phyloP scores from a whole-genome alignment of 2,113 vertebrate species.

The Phoenicopterus ruber region DNA sequence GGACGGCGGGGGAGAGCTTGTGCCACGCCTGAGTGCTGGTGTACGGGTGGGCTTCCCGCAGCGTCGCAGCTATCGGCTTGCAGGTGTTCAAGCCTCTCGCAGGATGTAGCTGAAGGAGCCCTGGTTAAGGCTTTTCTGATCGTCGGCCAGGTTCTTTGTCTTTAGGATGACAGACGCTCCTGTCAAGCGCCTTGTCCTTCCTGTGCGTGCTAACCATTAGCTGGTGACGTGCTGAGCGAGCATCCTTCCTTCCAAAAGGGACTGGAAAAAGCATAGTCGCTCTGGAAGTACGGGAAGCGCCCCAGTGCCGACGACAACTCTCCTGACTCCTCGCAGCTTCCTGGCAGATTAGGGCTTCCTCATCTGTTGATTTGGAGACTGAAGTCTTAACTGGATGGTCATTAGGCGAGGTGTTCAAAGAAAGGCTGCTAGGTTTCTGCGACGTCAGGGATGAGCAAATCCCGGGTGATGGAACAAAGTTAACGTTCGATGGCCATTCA shows the following conservation, averaged over 20 bases:
- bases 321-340: background rate
- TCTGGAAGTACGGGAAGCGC: slow-evolving; percentile 74
- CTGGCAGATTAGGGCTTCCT: background rate
- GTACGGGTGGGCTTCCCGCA: background rate
- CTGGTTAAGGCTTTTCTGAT: slow-evolving; percentile 85
- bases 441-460: slow-evolving; percentile 22
- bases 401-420: background rate
- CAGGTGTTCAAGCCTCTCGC: slow-evolving; percentile 86
- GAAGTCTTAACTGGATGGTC: background rate
- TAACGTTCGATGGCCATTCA: slow-evolving; percentile 58
- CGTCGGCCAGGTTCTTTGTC: slow-evolving; percentile 72
- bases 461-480: slow-evolving; percentile 38
- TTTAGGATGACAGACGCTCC: background rate
- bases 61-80: slow-evolving; percentile 58
- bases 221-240: slow-evolving; percentile 66
- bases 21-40: slow-evolving; percentile 1
- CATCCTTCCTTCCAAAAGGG: slow-evolving; percentile 85
- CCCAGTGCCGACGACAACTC: background rate
- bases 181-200: slow-evolving; percentile 36
- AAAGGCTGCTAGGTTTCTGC: background rate
- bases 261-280: slow-evolving; percentile 83
- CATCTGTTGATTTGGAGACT: background rate
- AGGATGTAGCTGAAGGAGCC: slow-evolving; percentile 86
- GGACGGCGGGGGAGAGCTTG: slow-evolving; percentile 66
- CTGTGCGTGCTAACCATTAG: slow-evolving; percentile 61